These are phyloP conservation scores for Heliconius erato DNA, from an alignment of 2,888 invertebrate genomes.

Conservation along the genomic window DNA sequence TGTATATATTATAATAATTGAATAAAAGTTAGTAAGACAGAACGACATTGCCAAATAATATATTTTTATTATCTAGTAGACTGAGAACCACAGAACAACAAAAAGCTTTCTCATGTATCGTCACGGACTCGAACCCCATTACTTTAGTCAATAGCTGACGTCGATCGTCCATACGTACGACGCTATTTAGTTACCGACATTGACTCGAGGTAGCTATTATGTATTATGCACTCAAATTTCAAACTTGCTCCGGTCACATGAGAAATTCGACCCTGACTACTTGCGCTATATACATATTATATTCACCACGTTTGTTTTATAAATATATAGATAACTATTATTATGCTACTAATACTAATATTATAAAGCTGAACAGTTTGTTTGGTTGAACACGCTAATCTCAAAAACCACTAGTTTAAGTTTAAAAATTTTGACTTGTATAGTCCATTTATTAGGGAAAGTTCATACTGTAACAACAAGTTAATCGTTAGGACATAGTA, in stretches of 20 bases:
- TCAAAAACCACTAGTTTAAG: too few relatives aligned
- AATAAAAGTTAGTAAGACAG: too few relatives aligned
- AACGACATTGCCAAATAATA: not conserved
- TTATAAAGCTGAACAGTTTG: too few relatives aligned
- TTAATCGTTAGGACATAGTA: too few relatives aligned
- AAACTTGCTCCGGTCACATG: constrained; percentile 38
- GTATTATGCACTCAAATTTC: constrained; percentile 58
- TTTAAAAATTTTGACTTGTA: too few relatives aligned
- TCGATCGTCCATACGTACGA: constrained; percentile 52
- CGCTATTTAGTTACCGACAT: constrained; percentile 57
- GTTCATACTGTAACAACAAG: too few relatives aligned
- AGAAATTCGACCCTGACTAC: not conserved
- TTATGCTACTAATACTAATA: not conserved
- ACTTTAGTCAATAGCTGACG: constrained; percentile 17
- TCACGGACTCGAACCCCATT: not conserved
- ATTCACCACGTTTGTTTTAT: not conserved
- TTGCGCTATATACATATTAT: too few relatives aligned
- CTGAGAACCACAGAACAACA: not conserved
- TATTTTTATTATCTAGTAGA: not conserved
- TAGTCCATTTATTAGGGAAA: too few relatives aligned
- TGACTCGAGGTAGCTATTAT: constrained; percentile 57
- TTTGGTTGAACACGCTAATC: too few relatives aligned
- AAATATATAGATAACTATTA: not conserved
- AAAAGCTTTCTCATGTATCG: not conserved
- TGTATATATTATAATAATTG: too few relatives aligned